These are phyloP conservation scores for Caenorhabditis zanzibari DNA, from an alignment of 2,888 invertebrate genomes.

Conservation along the genomic window DNA sequence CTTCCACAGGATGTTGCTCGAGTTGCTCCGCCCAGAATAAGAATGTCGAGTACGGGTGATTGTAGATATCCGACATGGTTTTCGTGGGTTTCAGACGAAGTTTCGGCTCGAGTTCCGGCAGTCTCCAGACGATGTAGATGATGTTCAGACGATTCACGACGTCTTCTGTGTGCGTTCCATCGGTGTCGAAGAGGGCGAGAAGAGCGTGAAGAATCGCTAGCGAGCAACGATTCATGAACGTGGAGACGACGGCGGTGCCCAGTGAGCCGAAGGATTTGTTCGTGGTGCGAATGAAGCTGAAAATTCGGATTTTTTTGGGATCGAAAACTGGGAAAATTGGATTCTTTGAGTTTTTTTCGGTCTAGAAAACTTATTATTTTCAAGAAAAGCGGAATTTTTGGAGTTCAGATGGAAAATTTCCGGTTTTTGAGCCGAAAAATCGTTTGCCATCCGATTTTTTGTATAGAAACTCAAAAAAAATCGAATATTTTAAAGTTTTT, in stretches of 20 bases:
- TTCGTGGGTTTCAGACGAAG: constrained; percentile 51
- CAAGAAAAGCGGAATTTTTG: too few relatives aligned
- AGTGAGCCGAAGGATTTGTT: constrained; percentile 62
- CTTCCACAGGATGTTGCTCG: constrained; percentile 2
- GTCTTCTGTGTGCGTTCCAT: constrained; percentile 47
- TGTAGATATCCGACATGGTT: constrained; percentile 49
- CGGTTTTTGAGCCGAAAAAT: neutral
- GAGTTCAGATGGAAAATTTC: neutral
- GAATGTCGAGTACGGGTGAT: constrained; percentile 56
- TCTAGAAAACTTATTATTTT: too few relatives aligned
- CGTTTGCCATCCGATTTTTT: too few relatives aligned
- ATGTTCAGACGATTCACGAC: constrained; percentile 68
- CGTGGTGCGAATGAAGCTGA: constrained; percentile 62
- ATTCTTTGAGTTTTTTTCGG: neutral
- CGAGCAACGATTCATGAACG: constrained; percentile 49
- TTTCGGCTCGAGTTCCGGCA: constrained; percentile 50
- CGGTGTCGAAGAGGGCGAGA: constrained; percentile 58
- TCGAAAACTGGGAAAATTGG: constrained; percentile 28
- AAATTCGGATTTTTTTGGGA: neutral
- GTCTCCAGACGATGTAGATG: constrained; percentile 67
- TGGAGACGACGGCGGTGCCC: constrained; percentile 52
- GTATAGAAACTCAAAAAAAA: too few relatives aligned
- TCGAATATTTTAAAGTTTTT: neutral
- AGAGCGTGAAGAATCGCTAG: constrained; percentile 58
- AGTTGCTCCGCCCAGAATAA: constrained; percentile 44